Percentiles rank a stretch among this genome's conserved stretches.
Evolutionary conservation across 2,797 vertebrate genomes (phyloP).

Genomic region (Alauda arvensis): DNA sequence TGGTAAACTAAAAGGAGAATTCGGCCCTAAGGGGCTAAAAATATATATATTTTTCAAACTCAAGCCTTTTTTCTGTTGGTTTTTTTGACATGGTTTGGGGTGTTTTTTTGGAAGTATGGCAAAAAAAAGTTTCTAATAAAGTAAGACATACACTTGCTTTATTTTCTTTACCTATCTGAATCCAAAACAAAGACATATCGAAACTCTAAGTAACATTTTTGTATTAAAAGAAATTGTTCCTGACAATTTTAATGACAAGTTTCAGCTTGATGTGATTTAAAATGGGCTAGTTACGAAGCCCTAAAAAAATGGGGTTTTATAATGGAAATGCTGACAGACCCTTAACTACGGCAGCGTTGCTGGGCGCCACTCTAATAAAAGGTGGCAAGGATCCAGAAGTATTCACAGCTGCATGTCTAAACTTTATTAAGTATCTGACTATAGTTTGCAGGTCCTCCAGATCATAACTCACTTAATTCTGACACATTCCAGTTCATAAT

Average conservation of each 20-base stretch:
- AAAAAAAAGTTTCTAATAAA: conserved; percentile 1
- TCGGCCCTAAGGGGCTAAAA: conserved; percentile 6
- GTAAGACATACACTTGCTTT: neutral
- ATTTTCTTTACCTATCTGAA: conserved; percentile 11
- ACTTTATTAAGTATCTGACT: conserved; percentile 77
- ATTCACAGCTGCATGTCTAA: conserved; percentile 71
- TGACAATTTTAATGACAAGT: conserved; percentile 45
- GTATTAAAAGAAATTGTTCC: conserved; percentile 33
- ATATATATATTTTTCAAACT: conserved; percentile 3
- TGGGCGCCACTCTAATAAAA: conserved; percentile 71
- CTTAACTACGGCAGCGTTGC: conserved; percentile 49
- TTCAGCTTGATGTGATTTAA: conserved; percentile 64
- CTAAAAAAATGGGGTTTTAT: conserved; percentile 40
- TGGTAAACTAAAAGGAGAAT: neutral
- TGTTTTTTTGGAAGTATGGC: neutral
- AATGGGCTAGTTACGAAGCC: conserved; percentile 42
- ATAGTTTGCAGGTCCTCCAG: conserved; percentile 67
- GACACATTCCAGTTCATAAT: conserved; percentile 75
- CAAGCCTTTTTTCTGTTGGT: neutral
- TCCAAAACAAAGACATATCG: neutral
- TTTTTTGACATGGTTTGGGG: neutral
- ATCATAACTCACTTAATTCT: conserved; percentile 71
- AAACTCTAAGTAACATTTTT: conserved; percentile 14
- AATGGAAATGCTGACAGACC: conserved; percentile 22
- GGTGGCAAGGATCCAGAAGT: conserved; percentile 70